Evolutionary conservation across 2,113 vertebrate genomes (phyloP).

Genomic region (Sakesphorus luctuosus): DNA sequence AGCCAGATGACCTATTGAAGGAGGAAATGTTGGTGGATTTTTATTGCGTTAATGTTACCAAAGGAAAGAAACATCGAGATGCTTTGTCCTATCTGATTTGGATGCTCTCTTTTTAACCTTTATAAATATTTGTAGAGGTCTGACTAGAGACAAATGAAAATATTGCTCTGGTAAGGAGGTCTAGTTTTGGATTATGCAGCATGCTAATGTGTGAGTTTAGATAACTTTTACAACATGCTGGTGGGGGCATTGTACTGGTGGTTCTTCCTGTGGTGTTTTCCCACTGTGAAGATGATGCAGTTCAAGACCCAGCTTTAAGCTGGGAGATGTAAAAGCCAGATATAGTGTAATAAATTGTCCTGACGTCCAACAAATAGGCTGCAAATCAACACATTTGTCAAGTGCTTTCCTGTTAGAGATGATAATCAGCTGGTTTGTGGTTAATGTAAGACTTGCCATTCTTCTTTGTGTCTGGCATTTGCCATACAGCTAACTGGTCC

Average conservation of each 20-base stretch:
- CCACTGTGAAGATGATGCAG: background rate
- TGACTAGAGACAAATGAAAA: background rate
- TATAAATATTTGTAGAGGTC: background rate
- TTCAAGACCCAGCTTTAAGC: background rate
- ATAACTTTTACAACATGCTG: background rate
- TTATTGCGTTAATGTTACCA: background rate
- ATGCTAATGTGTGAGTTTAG: background rate
- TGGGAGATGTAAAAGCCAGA: background rate
- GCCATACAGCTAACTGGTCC: background rate
- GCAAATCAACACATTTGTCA: conserved; percentile 22
- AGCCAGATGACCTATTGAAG: background rate
- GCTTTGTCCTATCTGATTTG: background rate
- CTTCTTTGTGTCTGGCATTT: conserved; percentile 8
- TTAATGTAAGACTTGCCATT: background rate
- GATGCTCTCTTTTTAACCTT: background rate
- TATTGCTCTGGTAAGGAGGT: background rate
- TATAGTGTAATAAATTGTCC: background rate
- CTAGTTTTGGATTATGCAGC: background rate
- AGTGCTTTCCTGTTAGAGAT: conserved; percentile 42
- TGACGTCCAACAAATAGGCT: background rate
- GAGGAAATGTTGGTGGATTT: background rate
- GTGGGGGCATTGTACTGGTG: background rate
- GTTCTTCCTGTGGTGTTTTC: conserved; percentile 18
- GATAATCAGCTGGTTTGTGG: conserved; percentile 21
- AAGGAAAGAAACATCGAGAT: background rate